phyloP scores from a whole-genome alignment of 2,888 invertebrate genomes.

The Stenotaenia linearis region DNA sequence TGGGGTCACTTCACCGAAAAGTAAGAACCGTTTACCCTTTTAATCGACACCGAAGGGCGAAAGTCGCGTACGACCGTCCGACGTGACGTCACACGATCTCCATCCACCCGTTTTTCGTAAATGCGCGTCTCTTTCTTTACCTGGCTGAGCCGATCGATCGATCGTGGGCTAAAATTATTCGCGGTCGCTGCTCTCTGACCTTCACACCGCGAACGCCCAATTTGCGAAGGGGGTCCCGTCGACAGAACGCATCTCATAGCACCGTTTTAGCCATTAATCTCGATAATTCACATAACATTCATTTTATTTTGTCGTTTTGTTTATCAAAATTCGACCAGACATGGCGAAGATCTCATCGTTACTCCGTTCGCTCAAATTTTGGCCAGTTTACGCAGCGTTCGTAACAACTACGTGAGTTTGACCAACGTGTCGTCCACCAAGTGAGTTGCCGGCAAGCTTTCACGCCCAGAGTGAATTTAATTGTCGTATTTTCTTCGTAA shows the following conservation, averaged over 20 bases:
- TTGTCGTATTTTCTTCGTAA: too few species aligned
- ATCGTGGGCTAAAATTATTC: constrained; percentile 3
- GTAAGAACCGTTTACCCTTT: neutral
- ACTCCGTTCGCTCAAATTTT: constrained; percentile 99
- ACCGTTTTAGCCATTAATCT: too few species aligned
- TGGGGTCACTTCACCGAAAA: constrained; percentile 67
- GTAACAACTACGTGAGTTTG: constrained; percentile 95
- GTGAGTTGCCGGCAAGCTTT: constrained; percentile 17
- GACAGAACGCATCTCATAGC: neutral
- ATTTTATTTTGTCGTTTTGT: constrained; percentile 41
- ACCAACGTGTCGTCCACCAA: constrained; percentile 61
- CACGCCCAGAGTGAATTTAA: too few species aligned
- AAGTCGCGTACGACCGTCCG: too few species aligned
- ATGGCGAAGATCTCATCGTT: constrained; percentile 99
- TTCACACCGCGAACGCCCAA: neutral
- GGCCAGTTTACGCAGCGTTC: constrained; percentile 95
- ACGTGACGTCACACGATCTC: too few species aligned
- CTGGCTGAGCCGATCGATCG: constrained; percentile 1
- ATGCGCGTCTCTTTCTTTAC: neutral
- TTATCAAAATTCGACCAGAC: constrained; percentile 56
- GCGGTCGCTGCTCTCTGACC: neutral
- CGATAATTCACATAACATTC: too few species aligned
- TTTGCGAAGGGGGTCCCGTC: too few species aligned
- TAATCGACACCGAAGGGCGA: too few species aligned
- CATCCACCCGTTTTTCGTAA: neutral